Percentiles rank a stretch among this genome's conserved stretches.
Conservation (phyloP, 2,113 vertebrate genomes). For the Daubentonia madagascariensis region DNA sequence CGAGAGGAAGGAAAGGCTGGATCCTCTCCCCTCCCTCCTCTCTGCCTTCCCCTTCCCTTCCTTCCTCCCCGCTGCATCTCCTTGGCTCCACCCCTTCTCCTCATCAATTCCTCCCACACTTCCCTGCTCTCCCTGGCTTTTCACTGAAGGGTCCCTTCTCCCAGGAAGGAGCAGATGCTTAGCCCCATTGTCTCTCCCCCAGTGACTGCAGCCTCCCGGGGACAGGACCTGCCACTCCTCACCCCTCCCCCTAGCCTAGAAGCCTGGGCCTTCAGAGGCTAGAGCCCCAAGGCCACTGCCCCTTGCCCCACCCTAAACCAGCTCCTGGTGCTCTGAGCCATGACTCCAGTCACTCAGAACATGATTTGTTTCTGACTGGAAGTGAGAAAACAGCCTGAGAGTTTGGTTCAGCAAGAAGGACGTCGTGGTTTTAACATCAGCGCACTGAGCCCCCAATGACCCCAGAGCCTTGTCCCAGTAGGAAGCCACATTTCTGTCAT, state of each 20-base stretch:
- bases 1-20: slow-evolving; percentile 39
- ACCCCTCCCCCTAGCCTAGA: not conserved
- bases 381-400: slow-evolving; percentile 44
- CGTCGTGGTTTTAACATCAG: not conserved
- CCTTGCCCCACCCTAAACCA: slow-evolving; percentile 42
- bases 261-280: slow-evolving; percentile 34
- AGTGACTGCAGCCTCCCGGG: slow-evolving; percentile 47
- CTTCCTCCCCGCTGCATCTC: slow-evolving; percentile 67
- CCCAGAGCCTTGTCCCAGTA: not conserved
- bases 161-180: slow-evolving; percentile 69
- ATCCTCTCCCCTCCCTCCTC: slow-evolving; percentile 57
- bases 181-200: slow-evolving; percentile 72
- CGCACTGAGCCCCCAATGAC: not conserved
- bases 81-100: slow-evolving; percentile 73
- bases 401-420: slow-evolving; percentile 13
- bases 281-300: slow-evolving; percentile 53
- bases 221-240: slow-evolving; percentile 49
- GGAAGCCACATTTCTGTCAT: not conserved
- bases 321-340: slow-evolving; percentile 37
- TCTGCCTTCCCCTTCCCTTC: slow-evolving; percentile 62
- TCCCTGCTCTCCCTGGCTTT: slow-evolving; percentile 71
- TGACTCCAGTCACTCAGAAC: slow-evolving; percentile 71
- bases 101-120: slow-evolving; percentile 77
- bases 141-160: slow-evolving; percentile 74
- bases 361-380: slow-evolving; percentile 55